Evolutionary conservation across 2,113 vertebrate species (phyloP).

Genomic region (Ornithorhynchus anatinus): DNA sequence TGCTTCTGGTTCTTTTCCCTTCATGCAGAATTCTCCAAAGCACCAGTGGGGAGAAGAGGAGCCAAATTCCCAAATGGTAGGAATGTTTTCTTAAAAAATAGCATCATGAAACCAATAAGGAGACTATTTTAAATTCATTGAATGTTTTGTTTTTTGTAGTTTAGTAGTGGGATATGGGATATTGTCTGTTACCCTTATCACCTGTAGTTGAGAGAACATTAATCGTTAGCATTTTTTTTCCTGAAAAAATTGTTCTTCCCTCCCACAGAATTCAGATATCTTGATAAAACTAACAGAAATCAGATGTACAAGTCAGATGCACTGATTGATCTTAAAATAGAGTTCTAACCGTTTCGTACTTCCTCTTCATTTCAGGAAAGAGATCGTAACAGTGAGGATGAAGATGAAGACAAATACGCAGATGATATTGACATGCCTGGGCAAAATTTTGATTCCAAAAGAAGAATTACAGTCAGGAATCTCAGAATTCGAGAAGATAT

Average conservation of each 20-base stretch:
- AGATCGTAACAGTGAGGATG: conserved; percentile 95
- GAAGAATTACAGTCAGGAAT: conserved; percentile 95
- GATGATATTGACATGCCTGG: conserved; percentile 99
- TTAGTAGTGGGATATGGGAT: too few relatives aligned
- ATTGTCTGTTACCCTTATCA: too few relatives aligned
- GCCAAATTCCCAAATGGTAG: conserved; percentile 80
- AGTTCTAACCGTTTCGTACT: neutral
- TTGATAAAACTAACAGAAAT: too few relatives aligned
- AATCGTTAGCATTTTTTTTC: too few relatives aligned
- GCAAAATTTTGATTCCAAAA: conserved; percentile 98
- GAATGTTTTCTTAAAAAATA: conserved; percentile 20
- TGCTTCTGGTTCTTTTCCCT: conserved; percentile 54
- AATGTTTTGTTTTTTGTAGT: neutral
- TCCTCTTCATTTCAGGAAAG: conserved; percentile 76
- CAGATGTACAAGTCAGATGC: too few relatives aligned
- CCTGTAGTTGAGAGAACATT: too few relatives aligned
- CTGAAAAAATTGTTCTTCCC: too few relatives aligned
- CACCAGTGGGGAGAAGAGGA: conserved; percentile 86
- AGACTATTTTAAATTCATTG: neutral
- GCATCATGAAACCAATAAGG: too few relatives aligned
- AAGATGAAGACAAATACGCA: conserved; percentile 98
- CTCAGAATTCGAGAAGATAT: conserved; percentile 96
- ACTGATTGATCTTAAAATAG: neutral
- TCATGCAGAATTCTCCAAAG: conserved; percentile 80
- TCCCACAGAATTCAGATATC: too few relatives aligned